Base-by-base conservation (phyloP, 2,888 invertebrate genomes). In the Phytoseiulus persimilis region DNA sequence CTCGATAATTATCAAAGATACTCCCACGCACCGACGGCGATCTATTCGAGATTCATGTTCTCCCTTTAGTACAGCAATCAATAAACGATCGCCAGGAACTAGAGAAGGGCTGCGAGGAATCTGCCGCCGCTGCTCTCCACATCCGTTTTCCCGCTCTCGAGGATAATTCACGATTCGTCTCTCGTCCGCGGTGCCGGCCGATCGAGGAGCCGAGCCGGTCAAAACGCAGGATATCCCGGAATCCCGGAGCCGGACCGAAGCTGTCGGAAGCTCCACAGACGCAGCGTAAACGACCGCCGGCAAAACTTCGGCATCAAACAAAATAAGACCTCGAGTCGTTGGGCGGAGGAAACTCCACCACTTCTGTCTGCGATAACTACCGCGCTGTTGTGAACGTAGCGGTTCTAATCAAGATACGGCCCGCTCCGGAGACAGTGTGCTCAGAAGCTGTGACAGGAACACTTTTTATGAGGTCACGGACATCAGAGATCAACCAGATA, bases 381-480 rank as follows among this genome's bases (percentile, higher is more conserved):
- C 46, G 46, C 46, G 46, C 46, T 46, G 14, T 65, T 28, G 65
- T 23, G 65, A 18, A 65, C 5, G 65, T 6, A 65, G 28, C 65
- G 18, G 65, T 65, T 65, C 18, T 65, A 65, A 65, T 65, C 65
- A 65, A 65, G 65, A 65, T 65, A 65, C 65, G 11, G 65, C 28
- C 28, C 1, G 65, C 18, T 65, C 28, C 23, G 65, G 65, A 65
- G 65, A 65, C 65, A 65, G 65, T 65, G 14, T 65, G 28, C 65
- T 65, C 28, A 65, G 65, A 23, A 28, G 23, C 28, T 65, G 65
- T 65, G 65, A 65, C 65, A 65, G 65, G 65, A 65, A 65, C 65
- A 65, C 65, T 65, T 65, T 65, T 65, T 65, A 65, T 65, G 65
- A 65, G 65, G 65, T 65, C 65, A 65, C 65, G 65, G 65, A 65